Evolutionary conservation across 2,888 invertebrate genomes (phyloP).

Genomic region (Drosophila anomalata): DNA sequence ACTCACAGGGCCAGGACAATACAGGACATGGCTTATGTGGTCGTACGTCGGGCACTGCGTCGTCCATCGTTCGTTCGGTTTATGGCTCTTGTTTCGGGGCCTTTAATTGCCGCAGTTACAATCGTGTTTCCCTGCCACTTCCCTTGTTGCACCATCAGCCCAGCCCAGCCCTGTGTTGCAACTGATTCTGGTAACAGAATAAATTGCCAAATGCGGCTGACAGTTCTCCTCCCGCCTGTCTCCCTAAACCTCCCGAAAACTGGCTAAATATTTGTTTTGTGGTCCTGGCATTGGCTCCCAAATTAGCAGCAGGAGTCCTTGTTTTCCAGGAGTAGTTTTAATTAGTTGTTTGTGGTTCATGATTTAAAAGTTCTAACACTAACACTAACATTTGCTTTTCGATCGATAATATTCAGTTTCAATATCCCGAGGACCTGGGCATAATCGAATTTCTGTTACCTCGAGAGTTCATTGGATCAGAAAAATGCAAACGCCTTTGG

Average conservation of each 20-base stretch:
- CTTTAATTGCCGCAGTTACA: slow-evolving; percentile 73
- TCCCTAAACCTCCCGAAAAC: slow-evolving; percentile 12
- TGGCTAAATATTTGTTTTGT: slow-evolving; percentile 62
- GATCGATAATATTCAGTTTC: too few relatives aligned
- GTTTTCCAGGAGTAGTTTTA: not conserved
- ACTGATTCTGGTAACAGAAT: slow-evolving; percentile 53
- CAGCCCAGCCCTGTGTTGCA: slow-evolving; percentile 5
- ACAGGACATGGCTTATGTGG: slow-evolving; percentile 26
- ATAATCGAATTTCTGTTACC: slow-evolving; percentile 30
- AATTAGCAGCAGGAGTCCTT: slow-evolving; percentile 8
- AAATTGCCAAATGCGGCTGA: slow-evolving; percentile 52
- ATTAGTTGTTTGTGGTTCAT: not conserved
- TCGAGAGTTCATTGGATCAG: slow-evolving; percentile 3
- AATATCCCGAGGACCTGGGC: too few relatives aligned
- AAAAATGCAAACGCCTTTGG: slow-evolving; percentile 16
- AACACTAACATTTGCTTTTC: too few relatives aligned
- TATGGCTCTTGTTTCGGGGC: slow-evolving; percentile 58
- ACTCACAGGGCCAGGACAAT: not conserved
- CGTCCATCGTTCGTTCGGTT: slow-evolving; percentile 56
- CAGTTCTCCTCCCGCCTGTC: slow-evolving; percentile 11
- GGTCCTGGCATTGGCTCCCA: slow-evolving; percentile 37
- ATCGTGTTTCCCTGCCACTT: slow-evolving; percentile 47
- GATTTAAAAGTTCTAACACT: too few relatives aligned
- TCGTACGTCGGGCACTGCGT: slow-evolving; percentile 30
- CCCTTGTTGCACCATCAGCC: not conserved